Evolutionary conservation across 2,888 invertebrate genomes (phyloP).

Genomic region (Aphidoletes aphidimyza): DNA sequence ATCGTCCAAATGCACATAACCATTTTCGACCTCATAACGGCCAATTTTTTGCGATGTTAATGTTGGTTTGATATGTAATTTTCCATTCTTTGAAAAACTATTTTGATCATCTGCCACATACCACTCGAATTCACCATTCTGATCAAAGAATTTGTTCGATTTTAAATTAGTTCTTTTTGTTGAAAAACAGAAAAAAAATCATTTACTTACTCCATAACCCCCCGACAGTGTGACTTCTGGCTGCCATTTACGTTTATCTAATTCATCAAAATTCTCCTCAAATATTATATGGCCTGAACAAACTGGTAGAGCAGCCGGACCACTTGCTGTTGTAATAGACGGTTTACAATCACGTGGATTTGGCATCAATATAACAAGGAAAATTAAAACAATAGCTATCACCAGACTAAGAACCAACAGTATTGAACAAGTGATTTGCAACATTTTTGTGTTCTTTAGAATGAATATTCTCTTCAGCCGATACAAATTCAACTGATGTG

Average conservation of each 20-base stretch:
- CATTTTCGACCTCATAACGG: neutral
- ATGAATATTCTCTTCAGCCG: too few relatives aligned
- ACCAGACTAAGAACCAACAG: neutral
- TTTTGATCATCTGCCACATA: constrained; percentile 75
- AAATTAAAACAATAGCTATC: neutral
- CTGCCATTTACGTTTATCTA: neutral
- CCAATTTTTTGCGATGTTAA: constrained; percentile 57
- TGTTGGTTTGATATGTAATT: constrained; percentile 63
- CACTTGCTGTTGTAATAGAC: neutral
- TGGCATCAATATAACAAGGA: neutral
- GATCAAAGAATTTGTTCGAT: neutral
- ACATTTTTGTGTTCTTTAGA: too few relatives aligned
- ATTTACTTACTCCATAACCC: neutral
- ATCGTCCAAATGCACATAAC: constrained; percentile 61
- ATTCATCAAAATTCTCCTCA: neutral
- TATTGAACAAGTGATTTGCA: neutral
- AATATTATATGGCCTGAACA: neutral
- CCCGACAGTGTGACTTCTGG: neutral
- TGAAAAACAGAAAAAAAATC: too few relatives aligned
- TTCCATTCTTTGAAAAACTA: constrained; percentile 71
- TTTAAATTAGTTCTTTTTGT: too few relatives aligned
- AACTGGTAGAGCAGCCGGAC: neutral
- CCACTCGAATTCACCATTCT: constrained; percentile 79
- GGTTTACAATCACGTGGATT: neutral
- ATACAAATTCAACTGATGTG: too few relatives aligned